These are phyloP conservation scores for Habropoda laboriosa DNA, from an alignment of 1,140 invertebrate species.

Conservation along the genomic window DNA sequence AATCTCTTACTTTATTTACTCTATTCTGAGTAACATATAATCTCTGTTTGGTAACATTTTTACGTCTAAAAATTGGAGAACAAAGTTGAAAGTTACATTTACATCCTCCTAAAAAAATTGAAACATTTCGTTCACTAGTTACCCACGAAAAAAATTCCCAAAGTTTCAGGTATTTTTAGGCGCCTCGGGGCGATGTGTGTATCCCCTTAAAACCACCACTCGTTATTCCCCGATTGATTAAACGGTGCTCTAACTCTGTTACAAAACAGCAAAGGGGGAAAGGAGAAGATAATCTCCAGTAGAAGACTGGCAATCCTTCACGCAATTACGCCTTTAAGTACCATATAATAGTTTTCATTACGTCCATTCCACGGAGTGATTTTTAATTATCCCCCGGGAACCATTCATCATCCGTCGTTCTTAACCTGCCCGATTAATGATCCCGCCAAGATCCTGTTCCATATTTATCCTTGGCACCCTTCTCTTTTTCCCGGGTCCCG, in stretches of 20 bases:
- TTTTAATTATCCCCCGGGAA: conserved; percentile 46
- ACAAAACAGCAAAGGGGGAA: background rate
- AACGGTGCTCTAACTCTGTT: background rate
- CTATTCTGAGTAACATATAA: too few relatives aligned
- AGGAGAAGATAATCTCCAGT: background rate
- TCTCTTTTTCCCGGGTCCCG: conserved; percentile 10
- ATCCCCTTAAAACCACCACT: too few relatives aligned
- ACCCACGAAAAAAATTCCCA: too few relatives aligned
- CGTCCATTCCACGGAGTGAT: conserved; percentile 13
- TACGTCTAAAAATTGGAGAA: too few relatives aligned
- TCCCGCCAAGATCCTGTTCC: conserved; percentile 38
- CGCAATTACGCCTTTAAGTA: conserved; percentile 23
- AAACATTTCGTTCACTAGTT: too few relatives aligned
- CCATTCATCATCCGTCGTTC: conserved; percentile 34
- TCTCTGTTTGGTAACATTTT: too few relatives aligned
- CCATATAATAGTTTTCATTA: conserved; percentile 33
- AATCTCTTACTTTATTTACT: too few relatives aligned
- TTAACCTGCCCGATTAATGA: conserved; percentile 42
- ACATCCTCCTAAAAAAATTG: too few relatives aligned
- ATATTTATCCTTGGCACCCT: conserved; percentile 57
- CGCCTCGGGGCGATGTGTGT: background rate
- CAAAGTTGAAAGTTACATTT: too few relatives aligned
- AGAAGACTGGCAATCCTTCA: background rate
- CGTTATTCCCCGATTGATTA: background rate
- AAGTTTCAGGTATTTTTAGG: too few relatives aligned